These are phyloP conservation scores for Cheilosia vulpina DNA, from an alignment of 2,888 invertebrate genomes.

Conservation along the genomic window DNA sequence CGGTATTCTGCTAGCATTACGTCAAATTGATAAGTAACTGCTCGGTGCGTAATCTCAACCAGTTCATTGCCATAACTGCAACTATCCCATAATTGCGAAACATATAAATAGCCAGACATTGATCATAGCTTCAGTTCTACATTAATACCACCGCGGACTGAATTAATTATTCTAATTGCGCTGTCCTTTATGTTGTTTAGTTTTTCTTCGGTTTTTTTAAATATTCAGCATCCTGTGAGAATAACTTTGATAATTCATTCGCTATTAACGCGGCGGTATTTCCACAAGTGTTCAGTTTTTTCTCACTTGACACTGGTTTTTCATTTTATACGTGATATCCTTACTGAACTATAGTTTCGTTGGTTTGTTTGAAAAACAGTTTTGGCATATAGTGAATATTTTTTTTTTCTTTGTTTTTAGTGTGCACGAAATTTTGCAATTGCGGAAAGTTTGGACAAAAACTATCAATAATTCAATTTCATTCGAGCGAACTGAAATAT, in stretches of 20 bases:
- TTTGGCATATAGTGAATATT: neutral
- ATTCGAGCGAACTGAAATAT: conserved; percentile 6
- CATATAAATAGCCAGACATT: conserved; percentile 61
- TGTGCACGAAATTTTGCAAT: conserved; percentile 10
- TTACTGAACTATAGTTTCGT: neutral
- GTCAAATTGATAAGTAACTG: conserved; percentile 66
- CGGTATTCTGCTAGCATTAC: conserved; percentile 17
- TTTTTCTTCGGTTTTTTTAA: neutral
- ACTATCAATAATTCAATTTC: conserved; percentile 16
- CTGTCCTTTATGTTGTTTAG: neutral
- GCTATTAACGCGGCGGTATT: neutral
- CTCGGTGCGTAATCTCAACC: conserved; percentile 40
- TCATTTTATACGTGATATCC: neutral
- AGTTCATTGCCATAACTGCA: conserved; percentile 41
- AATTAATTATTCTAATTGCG: conserved; percentile 24
- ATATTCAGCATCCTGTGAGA: neutral
- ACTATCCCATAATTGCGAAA: conserved; percentile 32
- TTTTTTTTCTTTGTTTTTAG: too few relatives aligned
- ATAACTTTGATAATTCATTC: neutral
- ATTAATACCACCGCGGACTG: conserved; percentile 34
- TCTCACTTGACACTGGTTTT: neutral
- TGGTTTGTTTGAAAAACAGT: neutral
- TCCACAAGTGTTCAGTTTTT: neutral
- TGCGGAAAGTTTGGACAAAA: conserved; percentile 4
- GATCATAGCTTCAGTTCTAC: conserved; percentile 39